Base-by-base conservation (phyloP, 2,888 invertebrate species). In the Lomographa bimaculata region DNA sequence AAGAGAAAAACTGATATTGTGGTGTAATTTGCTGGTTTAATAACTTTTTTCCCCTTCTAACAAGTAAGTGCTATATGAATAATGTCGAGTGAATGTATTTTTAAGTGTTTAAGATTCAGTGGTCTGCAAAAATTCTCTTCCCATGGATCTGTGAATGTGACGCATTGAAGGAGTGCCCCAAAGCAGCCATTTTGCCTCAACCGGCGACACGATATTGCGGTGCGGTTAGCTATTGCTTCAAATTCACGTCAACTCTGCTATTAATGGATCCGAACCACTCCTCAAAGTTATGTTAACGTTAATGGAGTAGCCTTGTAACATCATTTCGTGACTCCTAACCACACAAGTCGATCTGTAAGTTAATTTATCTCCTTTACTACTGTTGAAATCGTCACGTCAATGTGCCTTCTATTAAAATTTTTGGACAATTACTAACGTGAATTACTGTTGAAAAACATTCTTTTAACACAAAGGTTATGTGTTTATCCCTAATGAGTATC, bases 131-230 rank as follows among this genome's bases (percentile, higher is more conserved):
- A 58, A 68, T 64, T 58, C 60, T 54, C 68, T 50, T 45, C 60
- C 60, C 56, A 66, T 63, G 67, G 71, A 73, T 72, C 67, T 77
- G 84, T 84, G 81, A 81, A 71, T 89, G 89, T 91, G 91, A 91
- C 91, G 91, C 91, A 91, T 90, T 77, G 85, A 86, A 90, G 91
- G 91, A 91, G 91, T 91, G 91, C 82, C 90, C 79, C 72, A 82
- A 32, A 89, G 89, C 90, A 90, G 90, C 90, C 90, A 90, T 90
- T 90, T 89, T 90, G 89, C 85, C 69, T 70, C 75, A 77, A 66
- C 89, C 89, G 89, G 89, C 89, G 79, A 82, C 89, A 89, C 89
- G 85, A 83, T 85, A 79, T 79, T 71, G 71, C 77, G 72, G 84
- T 75, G 87, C 72, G 84, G 79, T 82, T 83, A 71, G 54, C 60